Evolutionary conservation across 2,888 invertebrate species (phyloP).

Genomic region (Agrotis exclamationis): DNA sequence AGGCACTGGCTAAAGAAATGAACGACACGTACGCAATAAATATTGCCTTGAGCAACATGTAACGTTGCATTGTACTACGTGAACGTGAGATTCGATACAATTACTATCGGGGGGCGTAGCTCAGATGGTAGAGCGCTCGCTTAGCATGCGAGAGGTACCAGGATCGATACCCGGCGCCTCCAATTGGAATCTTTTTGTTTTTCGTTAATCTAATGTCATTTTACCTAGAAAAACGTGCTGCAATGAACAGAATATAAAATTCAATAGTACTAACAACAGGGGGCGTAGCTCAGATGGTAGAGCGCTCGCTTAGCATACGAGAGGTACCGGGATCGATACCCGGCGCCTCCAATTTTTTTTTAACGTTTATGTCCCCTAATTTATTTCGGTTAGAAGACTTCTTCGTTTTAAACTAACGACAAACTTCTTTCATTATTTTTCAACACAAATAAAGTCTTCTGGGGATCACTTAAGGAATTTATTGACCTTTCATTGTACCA

Average conservation of each 20-base stretch:
- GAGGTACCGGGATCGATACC: conserved; percentile 89
- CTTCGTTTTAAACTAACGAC: neutral
- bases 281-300: conserved; percentile 86
- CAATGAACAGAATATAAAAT: too few relatives aligned
- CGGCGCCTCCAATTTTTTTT: conserved; percentile 44
- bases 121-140: conserved; percentile 88
- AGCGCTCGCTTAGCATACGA: conserved; percentile 89
- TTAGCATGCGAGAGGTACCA: conserved; percentile 90
- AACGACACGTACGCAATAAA: neutral
- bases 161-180: conserved; percentile 91
- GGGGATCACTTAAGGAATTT: neutral
- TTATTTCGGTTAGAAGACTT: neutral
- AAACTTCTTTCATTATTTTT: neutral
- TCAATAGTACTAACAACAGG: too few relatives aligned
- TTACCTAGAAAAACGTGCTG: too few relatives aligned
- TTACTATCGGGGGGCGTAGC: conserved; percentile 51
- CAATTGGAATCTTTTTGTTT: conserved; percentile 63
- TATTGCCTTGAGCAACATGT: conserved; percentile 4
- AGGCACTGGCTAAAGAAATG: neutral
- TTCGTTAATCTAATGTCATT: too few relatives aligned
- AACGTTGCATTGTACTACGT: neutral
- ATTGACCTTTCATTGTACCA: neutral
- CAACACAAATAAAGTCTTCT: neutral
- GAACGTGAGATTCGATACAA: neutral
- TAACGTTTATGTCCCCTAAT: neutral